Evolutionary conservation across 2,113 vertebrate genomes (phyloP).

Genomic region (Oreochromis spilurus): DNA sequence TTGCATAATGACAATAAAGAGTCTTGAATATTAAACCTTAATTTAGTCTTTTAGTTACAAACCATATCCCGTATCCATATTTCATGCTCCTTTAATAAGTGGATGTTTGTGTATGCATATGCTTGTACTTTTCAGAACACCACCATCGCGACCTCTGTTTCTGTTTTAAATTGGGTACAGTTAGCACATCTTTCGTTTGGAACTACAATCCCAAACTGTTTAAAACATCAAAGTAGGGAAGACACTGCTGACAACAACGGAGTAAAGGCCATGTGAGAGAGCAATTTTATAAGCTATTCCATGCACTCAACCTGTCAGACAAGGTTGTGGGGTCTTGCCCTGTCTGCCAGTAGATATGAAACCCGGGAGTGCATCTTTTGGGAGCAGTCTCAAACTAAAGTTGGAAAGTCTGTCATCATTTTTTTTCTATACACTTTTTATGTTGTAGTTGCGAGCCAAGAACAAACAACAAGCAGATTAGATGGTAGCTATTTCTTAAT

Average conservation of each 20-base stretch:
- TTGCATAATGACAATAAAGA: not conserved
- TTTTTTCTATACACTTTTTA: not conserved
- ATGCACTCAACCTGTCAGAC: conserved; percentile 51
- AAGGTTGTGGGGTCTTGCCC: conserved; percentile 41
- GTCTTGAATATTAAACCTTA: not conserved
- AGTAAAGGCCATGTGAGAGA: conserved; percentile 56
- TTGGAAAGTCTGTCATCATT: conserved; percentile 5
- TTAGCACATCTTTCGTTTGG: not conserved
- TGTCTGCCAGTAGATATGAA: conserved; percentile 48
- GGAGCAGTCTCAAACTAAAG: conserved; percentile 17
- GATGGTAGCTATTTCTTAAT: not conserved
- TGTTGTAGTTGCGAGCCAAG: not conserved
- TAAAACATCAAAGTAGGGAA: conserved; percentile 35
- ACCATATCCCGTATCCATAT: not conserved
- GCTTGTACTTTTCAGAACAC: conserved; percentile 25
- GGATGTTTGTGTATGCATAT: not conserved
- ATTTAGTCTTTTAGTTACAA: not conserved
- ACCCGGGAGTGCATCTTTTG: conserved; percentile 17
- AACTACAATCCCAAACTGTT: conserved; percentile 31
- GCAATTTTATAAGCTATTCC: conserved; percentile 7
- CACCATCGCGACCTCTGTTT: conserved; percentile 18
- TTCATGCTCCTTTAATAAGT: not conserved
- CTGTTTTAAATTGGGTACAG: not conserved
- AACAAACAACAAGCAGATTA: not conserved
- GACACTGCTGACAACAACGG: conserved; percentile 50